These are phyloP conservation scores for Proales similis DNA, from an alignment of 1,140 invertebrate genomes.

Conservation along the genomic window DNA sequence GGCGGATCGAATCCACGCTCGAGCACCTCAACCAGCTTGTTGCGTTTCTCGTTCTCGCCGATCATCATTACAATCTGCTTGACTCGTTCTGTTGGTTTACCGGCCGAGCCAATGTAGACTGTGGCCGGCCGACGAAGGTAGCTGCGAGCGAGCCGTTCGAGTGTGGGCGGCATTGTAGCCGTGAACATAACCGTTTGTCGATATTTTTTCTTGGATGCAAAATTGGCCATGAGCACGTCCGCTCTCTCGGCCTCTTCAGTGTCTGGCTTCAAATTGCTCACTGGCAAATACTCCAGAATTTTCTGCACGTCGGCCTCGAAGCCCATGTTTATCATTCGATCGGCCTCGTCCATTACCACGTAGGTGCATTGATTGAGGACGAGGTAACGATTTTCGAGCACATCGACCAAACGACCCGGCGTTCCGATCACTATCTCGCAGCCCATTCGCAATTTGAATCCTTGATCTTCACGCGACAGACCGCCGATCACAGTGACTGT, in stretches of 20 bases:
- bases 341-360: constrained; percentile 68
- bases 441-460: constrained; percentile 85
- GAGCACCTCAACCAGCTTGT: constrained; percentile 59
- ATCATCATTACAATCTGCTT: constrained; percentile 91
- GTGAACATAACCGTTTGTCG: constrained; percentile 99
- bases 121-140: constrained; percentile 90
- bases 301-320: constrained; percentile 97
- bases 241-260: constrained; percentile 91
- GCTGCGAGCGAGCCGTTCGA: constrained; percentile 85
- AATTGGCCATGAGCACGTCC: constrained; percentile 78
- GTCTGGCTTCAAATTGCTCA: constrained; percentile 95
- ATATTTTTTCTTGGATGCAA: constrained; percentile 84
- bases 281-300: constrained; percentile 96
- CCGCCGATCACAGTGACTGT: constrained; percentile 98
- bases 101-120: constrained; percentile 95
- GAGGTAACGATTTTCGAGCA: constrained; percentile 93
- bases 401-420: constrained; percentile 96
- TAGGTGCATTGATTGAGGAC: constrained; percentile 84
- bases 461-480: constrained; percentile 92
- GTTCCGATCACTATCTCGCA: constrained; percentile 99
- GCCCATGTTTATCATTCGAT: constrained; percentile 99
- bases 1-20: constrained; percentile 72
- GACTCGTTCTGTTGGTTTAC: constrained; percentile 92
- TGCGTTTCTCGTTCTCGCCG: constrained; percentile 80
- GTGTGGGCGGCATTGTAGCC: constrained; percentile 96